Evolutionary conservation across 2,888 invertebrate species (phyloP), one percentile per base, ranked within the genome.

Genomic region (Pollenia griseotomentosa): DNA sequence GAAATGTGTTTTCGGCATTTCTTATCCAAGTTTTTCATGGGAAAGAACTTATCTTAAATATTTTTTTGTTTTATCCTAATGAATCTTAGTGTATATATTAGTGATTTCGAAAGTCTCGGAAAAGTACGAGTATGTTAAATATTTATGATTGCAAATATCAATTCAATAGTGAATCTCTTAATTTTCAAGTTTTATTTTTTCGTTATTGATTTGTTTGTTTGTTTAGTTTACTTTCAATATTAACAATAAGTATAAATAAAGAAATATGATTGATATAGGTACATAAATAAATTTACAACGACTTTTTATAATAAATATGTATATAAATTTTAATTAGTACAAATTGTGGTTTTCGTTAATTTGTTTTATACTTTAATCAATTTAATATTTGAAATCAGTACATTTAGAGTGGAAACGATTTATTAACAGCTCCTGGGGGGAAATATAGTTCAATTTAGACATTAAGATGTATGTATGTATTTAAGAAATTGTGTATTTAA

Each of bases 331-430:
- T 59, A 12, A 8, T 59, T 59, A 59, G 59, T 59, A 40, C 14
- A 33, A 12, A 33, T n/a, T 33, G 33, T 59, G 40, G 23, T 57
- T 55, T 55, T 23, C 19, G 0, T 55, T 55, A 33, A 4, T 59
- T 59, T 59, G 6, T 23, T 40, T 33, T 40, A 5, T 59, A 33
- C 12, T n/a, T 59, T 19, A 14, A 33, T 33, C 12, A 59, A 33
- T 42, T 33, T 19, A 3, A 63, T 44, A 63, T 44, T 44, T 63
- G n/a, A 44, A 63, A 44, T 63, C 63, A 63, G 44, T 63, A 63
- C 63, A 63, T 63, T 63, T 63, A 63, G n/a, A 63, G 16, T 44
- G 44, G 8, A 59, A 59, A 59, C 33, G 59, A 59, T 12, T 33
- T 59, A 59, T 33, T 44, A 63, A 63, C 10, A 44, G 11, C 8